These are phyloP conservation scores for Sakesphorus luctuosus DNA, from an alignment of 2,113 vertebrate genomes.

Conservation along the genomic window DNA sequence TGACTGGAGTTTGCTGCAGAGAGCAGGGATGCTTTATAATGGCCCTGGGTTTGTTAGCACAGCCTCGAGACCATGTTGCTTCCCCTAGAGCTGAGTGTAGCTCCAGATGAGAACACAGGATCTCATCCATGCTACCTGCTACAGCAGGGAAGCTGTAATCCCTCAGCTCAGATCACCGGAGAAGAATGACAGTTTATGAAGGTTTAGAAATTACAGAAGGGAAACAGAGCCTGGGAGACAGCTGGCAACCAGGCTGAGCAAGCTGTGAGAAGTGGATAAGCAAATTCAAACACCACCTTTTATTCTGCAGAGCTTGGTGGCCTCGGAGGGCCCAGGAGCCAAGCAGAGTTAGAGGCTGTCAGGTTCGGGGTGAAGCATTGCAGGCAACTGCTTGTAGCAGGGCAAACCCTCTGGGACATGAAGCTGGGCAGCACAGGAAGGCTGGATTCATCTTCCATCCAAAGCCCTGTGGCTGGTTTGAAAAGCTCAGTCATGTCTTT, in stretches of 20 bases:
- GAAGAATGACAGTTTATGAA: neutral
- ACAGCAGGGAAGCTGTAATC: neutral
- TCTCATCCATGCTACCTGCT: accelerated
- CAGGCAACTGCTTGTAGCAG: neutral
- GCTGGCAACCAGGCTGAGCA: neutral
- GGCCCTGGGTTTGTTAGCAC: neutral
- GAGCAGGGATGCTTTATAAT: neutral
- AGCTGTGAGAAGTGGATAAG: neutral
- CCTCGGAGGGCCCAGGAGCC: neutral
- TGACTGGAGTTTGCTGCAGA: neutral
- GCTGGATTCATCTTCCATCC: neutral
- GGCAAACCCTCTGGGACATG: neutral
- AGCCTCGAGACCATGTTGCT: accelerated
- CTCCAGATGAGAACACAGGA: neutral
- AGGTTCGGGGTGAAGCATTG: neutral
- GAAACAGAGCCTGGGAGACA: neutral
- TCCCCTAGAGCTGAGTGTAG: neutral
- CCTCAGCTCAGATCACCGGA: neutral
- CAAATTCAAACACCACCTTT: neutral
- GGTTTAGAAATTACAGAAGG: neutral
- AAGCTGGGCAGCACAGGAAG: neutral
- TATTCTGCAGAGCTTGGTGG: accelerated
- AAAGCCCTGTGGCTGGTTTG: neutral
- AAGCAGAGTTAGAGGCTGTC: neutral
- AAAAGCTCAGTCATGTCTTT: accelerated